Evolutionary conservation across 2,888 invertebrate species (phyloP), one percentile per base, ranked within the genome.

Genomic region (Melanophora roralis): DNA sequence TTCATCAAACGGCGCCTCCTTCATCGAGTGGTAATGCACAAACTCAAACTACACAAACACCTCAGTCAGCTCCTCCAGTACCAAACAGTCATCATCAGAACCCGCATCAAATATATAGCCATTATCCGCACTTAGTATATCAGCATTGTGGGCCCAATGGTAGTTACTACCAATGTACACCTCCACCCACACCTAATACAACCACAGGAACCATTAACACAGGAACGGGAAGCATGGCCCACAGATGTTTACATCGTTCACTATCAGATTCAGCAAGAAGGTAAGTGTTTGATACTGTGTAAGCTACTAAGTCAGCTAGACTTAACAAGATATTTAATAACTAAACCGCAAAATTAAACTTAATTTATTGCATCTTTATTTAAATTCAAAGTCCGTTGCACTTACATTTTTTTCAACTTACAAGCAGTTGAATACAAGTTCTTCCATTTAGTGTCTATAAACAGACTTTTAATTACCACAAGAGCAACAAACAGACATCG

Each of bases 211-310:
- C 74, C 55, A 77, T 67, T 11, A 72, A 68, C 11, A 55, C 79
- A 40, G 68, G 79, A 19, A 55, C 80, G 36, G 27, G 4, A 27
- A 64, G 55, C 16, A 62, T 64, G 12, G 75, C 83, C 0, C 83
- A 82, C 53, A 72, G 83, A 81, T 77, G 65, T 67, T 83, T 88
- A 76, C 87, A 86, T 83, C 87, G 89, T 76, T 88, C 87, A 73
- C 85, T 86, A 78, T 86, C 88, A 45, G 90, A 89, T 85, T 85
- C 87, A 45, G 86, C 88, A 55, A 85, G 89, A 89, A 89, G 89
- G 89, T 89, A 85, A 86, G 86, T 84, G 59, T 5, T 40, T 11
- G 9, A 19, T 57, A 12, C 8, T 57, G 9, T 34, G 34, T 23
- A 12, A 12, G 16, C 14, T 23, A 47, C 11, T 64, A 49, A 64